These are phyloP conservation scores for Syngnathus typhle DNA, from an alignment of 2,113 vertebrate genomes.

Conservation along the genomic window DNA sequence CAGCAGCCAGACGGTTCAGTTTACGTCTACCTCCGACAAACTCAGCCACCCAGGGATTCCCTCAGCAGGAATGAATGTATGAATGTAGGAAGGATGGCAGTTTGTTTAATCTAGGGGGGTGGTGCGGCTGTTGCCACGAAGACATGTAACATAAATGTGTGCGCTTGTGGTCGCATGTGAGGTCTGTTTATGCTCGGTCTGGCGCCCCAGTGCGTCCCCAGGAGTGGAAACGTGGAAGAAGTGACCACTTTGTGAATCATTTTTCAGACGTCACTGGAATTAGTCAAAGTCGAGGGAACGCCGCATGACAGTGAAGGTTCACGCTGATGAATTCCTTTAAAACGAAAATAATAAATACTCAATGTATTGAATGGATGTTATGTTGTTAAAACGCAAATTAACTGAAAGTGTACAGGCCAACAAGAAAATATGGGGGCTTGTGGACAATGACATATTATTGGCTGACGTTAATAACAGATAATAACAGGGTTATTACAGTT, in stretches of 20 bases:
- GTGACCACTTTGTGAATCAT: slow-evolving; percentile 38
- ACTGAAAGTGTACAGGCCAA: too few relatives aligned
- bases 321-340: neutral
- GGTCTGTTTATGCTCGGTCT: slow-evolving; percentile 13
- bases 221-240: slow-evolving; percentile 47
- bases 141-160: slow-evolving; percentile 22
- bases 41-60: slow-evolving; percentile 46
- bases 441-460: too few relatives aligned
- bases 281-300: slow-evolving; percentile 10
- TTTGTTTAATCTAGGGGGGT: slow-evolving; percentile 45
- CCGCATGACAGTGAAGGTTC: slow-evolving; percentile 11
- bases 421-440: too few relatives aligned
- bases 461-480: too few relatives aligned
- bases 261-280: slow-evolving; percentile 26
- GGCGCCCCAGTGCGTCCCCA: slow-evolving; percentile 10
- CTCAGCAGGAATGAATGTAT: slow-evolving; percentile 57
- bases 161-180: slow-evolving; percentile 10
- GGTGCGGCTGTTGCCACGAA: slow-evolving; percentile 39
- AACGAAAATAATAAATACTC: too few relatives aligned
- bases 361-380: too few relatives aligned
- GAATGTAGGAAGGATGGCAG: slow-evolving; percentile 44
- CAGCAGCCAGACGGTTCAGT: slow-evolving; percentile 43
- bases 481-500: too few relatives aligned
- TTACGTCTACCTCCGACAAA: slow-evolving; percentile 43
- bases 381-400: too few relatives aligned